Evolutionary conservation across 2,888 invertebrate genomes (phyloP).

Genomic region (Hoplodrina blanda): DNA sequence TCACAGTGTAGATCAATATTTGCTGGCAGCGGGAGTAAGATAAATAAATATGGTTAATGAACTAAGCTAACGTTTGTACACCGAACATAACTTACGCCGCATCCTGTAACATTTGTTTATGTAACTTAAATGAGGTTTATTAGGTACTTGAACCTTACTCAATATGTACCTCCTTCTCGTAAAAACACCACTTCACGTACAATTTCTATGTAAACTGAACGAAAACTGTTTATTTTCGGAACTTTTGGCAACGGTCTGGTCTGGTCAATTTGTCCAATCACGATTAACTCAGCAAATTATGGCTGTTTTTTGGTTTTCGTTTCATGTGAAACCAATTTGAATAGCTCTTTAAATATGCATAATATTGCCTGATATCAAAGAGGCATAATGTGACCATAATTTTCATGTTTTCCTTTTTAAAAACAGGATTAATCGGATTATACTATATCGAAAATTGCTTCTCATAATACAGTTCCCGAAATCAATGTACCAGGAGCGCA

Average conservation of each 20-base stretch:
- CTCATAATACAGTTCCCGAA: constrained; percentile 23
- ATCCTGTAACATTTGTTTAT: constrained; percentile 59
- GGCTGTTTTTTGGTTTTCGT: constrained; percentile 17
- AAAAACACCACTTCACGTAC: constrained; percentile 14
- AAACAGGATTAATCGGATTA: constrained; percentile 28
- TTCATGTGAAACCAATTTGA: constrained; percentile 24
- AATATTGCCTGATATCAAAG: not conserved
- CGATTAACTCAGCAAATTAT: constrained; percentile 35
- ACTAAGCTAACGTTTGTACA: constrained; percentile 33
- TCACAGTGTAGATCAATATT: constrained; percentile 4
- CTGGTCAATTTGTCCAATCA: constrained; percentile 24
- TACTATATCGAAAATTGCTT: constrained; percentile 28
- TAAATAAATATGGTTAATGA: constrained; percentile 15
- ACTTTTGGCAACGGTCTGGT: constrained; percentile 27
- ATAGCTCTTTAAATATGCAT: constrained; percentile 18
- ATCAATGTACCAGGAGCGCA: constrained; percentile 38
- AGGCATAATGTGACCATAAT: constrained; percentile 25
- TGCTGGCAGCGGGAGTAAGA: constrained; percentile 1
- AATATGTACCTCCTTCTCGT: constrained; percentile 6
- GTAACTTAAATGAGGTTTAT: constrained; percentile 40
- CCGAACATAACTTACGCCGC: constrained; percentile 48
- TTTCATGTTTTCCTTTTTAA: constrained; percentile 2
- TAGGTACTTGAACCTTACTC: constrained; percentile 30
- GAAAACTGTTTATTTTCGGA: constrained; percentile 31
- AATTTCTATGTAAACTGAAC: constrained; percentile 18